A percentile compares a stretch with the other conserved stretches of the same genome.
Evolutionary conservation across 2,797 vertebrate genomes (phyloP).

Genomic region (Eutrigla gurnardus): DNA sequence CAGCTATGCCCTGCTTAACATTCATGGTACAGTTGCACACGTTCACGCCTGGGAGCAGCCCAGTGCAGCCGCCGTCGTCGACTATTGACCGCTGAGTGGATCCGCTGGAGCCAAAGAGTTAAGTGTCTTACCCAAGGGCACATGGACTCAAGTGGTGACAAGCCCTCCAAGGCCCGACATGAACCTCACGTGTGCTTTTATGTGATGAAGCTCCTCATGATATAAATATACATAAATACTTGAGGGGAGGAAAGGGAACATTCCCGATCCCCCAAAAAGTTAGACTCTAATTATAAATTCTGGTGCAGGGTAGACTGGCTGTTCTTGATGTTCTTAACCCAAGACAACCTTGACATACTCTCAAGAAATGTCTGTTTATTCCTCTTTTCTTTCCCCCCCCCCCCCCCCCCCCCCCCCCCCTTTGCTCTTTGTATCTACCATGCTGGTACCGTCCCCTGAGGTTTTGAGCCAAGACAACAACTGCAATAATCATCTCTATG

Average conservation of each 20-base stretch:
- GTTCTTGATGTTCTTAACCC: conserved; percentile 41
- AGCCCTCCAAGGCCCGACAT: conserved; percentile 26
- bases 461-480: conserved; percentile 70
- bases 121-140: conserved; percentile 66
- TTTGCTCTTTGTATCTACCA: conserved; percentile 56
- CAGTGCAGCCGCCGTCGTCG: conserved; percentile 46
- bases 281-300: conserved; percentile 22
- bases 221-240: conserved; percentile 43
- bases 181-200: conserved; percentile 34
- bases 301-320: not conserved
- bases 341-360: conserved; percentile 6
- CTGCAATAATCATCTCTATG: conserved; percentile 75
- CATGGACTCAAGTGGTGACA: conserved; percentile 48
- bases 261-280: conserved; percentile 25
- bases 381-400: conserved; percentile 14
- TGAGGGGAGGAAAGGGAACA: conserved; percentile 14
- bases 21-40: conserved; percentile 61
- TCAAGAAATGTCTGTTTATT: conserved; percentile 40
- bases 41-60: conserved; percentile 60
- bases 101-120: conserved; percentile 52
- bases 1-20: conserved; percentile 60
- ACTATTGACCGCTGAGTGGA: conserved; percentile 52
- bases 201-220: conserved; percentile 33
- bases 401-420: no score
- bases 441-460: conserved; percentile 53